Base-by-base conservation (phyloP, 2,888 invertebrate species). In the Neria commutata region DNA sequence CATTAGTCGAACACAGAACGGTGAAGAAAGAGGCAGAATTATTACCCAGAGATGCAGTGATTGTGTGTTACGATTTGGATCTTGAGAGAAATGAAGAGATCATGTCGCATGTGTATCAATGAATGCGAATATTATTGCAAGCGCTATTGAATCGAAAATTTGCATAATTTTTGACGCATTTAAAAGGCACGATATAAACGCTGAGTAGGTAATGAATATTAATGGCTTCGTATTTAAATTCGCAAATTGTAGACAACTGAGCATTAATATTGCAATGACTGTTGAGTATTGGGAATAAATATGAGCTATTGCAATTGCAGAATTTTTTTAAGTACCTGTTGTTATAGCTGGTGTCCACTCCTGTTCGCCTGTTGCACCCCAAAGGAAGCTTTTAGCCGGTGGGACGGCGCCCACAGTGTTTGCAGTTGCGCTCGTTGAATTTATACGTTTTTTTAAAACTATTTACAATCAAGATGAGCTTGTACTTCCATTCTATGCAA, bases 301-400 rank as follows among this genome's bases (percentile, higher is more conserved):
- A 37, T n/a, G 6, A 37, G n/a, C 6, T 11, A 37, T 37, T 37
- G 37, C 37, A 37, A 14, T 37, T 11, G 25, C 16, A 14, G n/a
- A 24, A 19, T 54, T 61, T n/a, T n/a, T n/a, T n/a, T n/a, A n/a
- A n/a, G 67, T 69, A 76, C 96, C 96, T 83, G 96, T 97, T 2
- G 95, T 96, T 60, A 96, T 85, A 25, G 94, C 95, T 0, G 96
- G 95, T 2, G 95, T 95, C 97, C 97, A 97, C 79, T 96, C 95
- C 80, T 97, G 96, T 80, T 97, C 96, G 34, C 96, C 96, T 0
- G 96, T 96, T 3, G 94, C 94, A 23, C 96, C 96, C 95, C 96
- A 96, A 48, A 94, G 84, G 29, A 91, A 84, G 0, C 78, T 81
- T 60, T 81, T 82, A 0, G 82, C 75, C 46, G 81, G 81, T 16